Base-by-base conservation (phyloP, 2,888 invertebrate genomes). In the Pammene fasciana region DNA sequence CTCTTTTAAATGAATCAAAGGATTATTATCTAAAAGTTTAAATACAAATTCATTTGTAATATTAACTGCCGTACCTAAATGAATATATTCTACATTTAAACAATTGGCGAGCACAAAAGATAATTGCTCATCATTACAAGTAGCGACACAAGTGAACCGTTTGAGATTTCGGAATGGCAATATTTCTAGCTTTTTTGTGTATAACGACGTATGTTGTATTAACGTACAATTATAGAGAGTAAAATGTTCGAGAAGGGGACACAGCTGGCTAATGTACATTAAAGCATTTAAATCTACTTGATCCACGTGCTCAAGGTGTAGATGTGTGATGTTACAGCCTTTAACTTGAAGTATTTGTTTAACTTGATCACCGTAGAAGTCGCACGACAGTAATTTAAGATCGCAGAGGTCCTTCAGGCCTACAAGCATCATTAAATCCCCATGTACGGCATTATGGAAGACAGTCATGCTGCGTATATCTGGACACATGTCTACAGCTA, bases 291-390 rank as follows among this genome's bases (percentile, higher is more conserved):
- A 89, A 84, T 96, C 95, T 75, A 96, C 94, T 86, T 95, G 95
- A 78, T 96, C 96, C 0, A 95, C 95, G 78, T 96, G 96, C 79
- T 96, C 96, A 65, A 96, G 89, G 82, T 96, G 95, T 70, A 96
- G 86, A 81, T 90, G 92, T 11, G 92, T 91, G 71, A 96, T 87
- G 76, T 95, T 94, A 73, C 93, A 93, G 11, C 96, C 96, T 79
- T 95, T 94, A 1, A 95, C 93, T 86, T 96, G 94, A 56, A 96
- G 84, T 10, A 96, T 88, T 77, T 94, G 94, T 75, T 95, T 94
- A 38, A 96, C 86, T 82, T 94, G 94, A 82, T 96, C 95, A 4
- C 94, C 94, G 78, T 95, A 96, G 85, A 96, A 96, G 77, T 95
- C 95, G 78, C 95, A 95, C 0, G 95, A 95, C 0, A 95, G 81